Base-by-base conservation (phyloP, 1,140 invertebrate genomes). In the Ostrea denselamellosa region DNA sequence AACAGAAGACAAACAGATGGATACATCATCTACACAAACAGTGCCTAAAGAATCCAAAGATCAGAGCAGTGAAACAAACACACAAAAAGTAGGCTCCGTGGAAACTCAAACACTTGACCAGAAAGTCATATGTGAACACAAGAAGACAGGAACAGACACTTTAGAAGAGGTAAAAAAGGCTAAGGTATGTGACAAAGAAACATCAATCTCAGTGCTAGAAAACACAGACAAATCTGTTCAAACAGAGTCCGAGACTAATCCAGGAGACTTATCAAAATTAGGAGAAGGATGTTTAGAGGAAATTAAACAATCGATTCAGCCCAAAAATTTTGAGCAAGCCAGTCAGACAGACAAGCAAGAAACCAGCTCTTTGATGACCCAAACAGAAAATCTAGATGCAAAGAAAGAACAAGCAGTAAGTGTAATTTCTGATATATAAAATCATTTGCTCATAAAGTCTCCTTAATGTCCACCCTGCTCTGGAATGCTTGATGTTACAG, bases 371-470 rank as follows among this genome's bases (percentile, higher is more conserved):
- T 2, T 77, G 12, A 77, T 28, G 25, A 77, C 28, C 68, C 68
- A 77, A 34, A 77, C 68, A 44, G 68, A 77, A 3, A 12, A 28
- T 34, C 25, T 28, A 77, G 12, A 12, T 25, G 14, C 68, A 77
- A 25, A 77, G 68, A 77, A 77, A 25, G 68, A 77, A 14, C 8
- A 77, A 28, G 68, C 68, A 34, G 68, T 77, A 25, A 28, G 68
- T 77, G 28, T 62, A 62, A 19, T 19, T n/a, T 62, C 56, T 62
- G 17, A 44, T 62, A 17, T 58, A 58, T n/a, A 62, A n/a, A 62
- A 62, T 62, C 56, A 2, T n/a, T n/a, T n/a, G n/a, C 5, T 19
- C 14, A 62, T 7, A 62, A 62, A 62, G 17, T 62, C 17, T 62
- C 56, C 56, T 17, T 62, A 0, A 19, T 62, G 4, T 17, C n/a